phyloP scores from a whole-genome alignment of 92 coral and sea anemone genomes.

The Blastomussa wellsi region DNA sequence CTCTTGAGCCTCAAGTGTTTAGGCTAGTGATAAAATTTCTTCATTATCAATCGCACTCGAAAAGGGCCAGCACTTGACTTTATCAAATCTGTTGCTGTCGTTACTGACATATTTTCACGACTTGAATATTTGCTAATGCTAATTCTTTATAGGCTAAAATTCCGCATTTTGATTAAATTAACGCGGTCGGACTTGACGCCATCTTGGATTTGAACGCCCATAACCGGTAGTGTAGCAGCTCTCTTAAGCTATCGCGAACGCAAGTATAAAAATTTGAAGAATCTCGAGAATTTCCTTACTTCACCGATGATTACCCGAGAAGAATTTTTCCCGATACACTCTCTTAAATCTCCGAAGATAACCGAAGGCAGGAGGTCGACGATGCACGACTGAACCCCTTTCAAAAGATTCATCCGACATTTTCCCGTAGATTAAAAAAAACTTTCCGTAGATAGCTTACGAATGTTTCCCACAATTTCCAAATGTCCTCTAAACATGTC shows the following conservation, averaged over 20 bases:
- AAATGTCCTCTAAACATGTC: too few species aligned
- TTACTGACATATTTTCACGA: slow-evolving; percentile 10
- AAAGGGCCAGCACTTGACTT: background rate
- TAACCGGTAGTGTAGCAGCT: too few species aligned
- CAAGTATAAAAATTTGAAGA: background rate
- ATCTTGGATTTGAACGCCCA: background rate
- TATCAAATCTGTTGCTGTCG: background rate
- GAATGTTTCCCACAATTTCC: too few species aligned
- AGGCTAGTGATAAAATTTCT: background rate
- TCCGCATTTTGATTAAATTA: background rate
- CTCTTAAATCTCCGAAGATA: background rate
- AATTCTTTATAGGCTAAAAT: background rate
- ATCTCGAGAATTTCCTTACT: background rate
- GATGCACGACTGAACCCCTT: background rate
- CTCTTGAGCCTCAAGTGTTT: slow-evolving; percentile 1
- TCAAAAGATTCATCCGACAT: background rate
- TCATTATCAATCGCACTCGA: background rate
- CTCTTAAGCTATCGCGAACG: too few species aligned
- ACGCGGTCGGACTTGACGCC: background rate
- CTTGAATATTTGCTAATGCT: background rate
- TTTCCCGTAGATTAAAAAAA: background rate
- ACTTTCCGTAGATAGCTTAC: background rate
- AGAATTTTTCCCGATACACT: background rate
- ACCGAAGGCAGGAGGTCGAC: background rate
- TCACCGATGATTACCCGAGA: background rate